phyloP scores from a whole-genome alignment of 2,113 vertebrate genomes.

The Tragulus kanchil region DNA sequence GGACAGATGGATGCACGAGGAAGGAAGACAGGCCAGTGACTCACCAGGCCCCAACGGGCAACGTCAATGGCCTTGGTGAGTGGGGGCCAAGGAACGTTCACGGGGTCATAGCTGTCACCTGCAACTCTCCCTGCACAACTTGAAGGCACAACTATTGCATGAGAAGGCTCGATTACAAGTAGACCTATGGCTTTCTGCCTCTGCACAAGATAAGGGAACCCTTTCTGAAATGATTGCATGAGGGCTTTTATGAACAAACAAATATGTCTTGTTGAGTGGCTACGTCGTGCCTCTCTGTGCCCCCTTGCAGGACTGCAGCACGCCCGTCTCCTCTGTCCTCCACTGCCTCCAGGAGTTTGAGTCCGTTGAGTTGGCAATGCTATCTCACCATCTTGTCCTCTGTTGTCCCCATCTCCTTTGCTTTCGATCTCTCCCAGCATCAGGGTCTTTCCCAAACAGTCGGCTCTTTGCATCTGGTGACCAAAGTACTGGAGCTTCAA shows the following conservation, averaged over 20 bases:
- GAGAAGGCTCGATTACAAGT: not conserved
- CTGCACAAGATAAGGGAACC: not conserved
- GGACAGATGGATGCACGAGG: slow-evolving; percentile 40
- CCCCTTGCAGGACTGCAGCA: not conserved
- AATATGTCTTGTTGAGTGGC: not conserved
- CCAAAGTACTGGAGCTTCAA: not conserved
- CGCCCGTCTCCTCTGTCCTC: not conserved
- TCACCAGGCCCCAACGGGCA: not conserved
- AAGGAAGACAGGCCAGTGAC: not conserved
- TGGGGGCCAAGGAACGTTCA: rapidly evolving
- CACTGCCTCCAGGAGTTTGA: not conserved
- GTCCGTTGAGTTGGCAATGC: not conserved
- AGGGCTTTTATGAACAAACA: not conserved
- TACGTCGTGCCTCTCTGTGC: not conserved
- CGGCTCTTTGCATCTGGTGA: not conserved
- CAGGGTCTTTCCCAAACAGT: not conserved
- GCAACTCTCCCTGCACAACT: not conserved
- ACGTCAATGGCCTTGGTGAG: not conserved
- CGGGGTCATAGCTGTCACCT: not conserved
- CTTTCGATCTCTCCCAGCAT: not conserved
- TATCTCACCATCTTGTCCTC: not conserved
- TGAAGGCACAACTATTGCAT: not conserved
- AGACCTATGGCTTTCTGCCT: not conserved
- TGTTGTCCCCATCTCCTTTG: not conserved
- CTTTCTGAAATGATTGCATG: not conserved